Percentiles rank a stretch among this genome's conserved stretches.
These are phyloP conservation scores for Tauraco erythrolophus DNA, from an alignment of 2,113 vertebrate genomes.

Conservation along the genomic window DNA sequence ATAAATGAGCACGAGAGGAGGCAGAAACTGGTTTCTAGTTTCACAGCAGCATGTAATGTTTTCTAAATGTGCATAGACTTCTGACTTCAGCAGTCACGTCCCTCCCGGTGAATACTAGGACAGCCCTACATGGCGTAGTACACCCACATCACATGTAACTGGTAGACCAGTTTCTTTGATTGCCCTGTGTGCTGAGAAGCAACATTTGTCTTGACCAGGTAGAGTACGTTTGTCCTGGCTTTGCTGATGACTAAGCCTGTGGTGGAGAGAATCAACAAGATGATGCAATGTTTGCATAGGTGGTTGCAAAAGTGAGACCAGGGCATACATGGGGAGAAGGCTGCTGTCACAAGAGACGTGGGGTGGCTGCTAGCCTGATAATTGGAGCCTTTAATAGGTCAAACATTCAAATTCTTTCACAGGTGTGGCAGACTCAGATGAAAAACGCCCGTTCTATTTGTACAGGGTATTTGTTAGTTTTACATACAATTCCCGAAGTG, in stretches of 20 bases:
- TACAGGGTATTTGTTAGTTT: background rate
- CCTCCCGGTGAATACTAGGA: background rate
- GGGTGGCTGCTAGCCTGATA: background rate
- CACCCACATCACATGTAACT: rapidly evolving
- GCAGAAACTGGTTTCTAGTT: background rate
- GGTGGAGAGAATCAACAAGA: background rate
- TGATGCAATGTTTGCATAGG: background rate
- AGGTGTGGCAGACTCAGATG: background rate
- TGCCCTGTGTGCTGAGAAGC: background rate
- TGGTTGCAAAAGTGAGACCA: background rate
- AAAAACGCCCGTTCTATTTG: background rate
- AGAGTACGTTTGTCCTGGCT: background rate
- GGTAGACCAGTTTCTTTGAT: background rate
- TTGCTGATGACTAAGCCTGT: background rate
- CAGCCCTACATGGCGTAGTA: rapidly evolving
- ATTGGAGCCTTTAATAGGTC: background rate
- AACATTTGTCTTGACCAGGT: background rate
- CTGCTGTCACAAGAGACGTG: rapidly evolving
- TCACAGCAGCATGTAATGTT: background rate
- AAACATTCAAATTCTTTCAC: background rate
- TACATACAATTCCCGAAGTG: background rate
- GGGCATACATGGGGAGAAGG: rapidly evolving
- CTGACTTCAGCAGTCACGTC: background rate
- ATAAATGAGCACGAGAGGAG: background rate
- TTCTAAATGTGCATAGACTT: rapidly evolving